Evolutionary conservation across 2,113 vertebrate genomes (phyloP).

Genomic region (Nothocercus nigrocapillus): DNA sequence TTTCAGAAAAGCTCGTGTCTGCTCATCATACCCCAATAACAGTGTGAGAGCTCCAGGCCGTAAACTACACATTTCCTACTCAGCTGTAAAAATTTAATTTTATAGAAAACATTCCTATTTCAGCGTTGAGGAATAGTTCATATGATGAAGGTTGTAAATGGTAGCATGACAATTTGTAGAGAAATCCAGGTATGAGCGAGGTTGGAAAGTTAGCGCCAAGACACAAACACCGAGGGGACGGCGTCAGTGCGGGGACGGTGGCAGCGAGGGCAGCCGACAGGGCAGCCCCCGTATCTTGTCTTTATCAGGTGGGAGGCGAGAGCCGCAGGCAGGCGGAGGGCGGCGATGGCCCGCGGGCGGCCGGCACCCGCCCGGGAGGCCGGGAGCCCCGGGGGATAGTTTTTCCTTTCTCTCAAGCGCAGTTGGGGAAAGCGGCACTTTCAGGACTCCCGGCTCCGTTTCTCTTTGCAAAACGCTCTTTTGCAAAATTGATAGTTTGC

Average conservation of each 20-base stretch:
- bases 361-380: neutral
- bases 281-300: too few species aligned
- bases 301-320: too few species aligned
- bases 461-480: conserved; percentile 13
- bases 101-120: neutral
- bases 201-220: neutral
- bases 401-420: neutral
- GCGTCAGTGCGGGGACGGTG: neutral
- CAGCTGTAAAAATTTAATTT: conserved; percentile 59
- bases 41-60: conserved; percentile 27
- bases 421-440: neutral
- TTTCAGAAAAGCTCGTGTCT: conserved; percentile 36
- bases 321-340: neutral
- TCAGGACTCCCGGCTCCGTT: neutral
- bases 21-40: conserved; percentile 53
- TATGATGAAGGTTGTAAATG: neutral
- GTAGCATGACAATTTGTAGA: conserved; percentile 28
- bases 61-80: conserved; percentile 35
- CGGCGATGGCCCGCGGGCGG: too few species aligned
- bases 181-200: conserved; percentile 19
- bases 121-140: conserved; percentile 49
- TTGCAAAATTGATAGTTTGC: conserved; percentile 46
- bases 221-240: accelerated
- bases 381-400: accelerated
- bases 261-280: too few species aligned